Conservation (phyloP, 1,140 invertebrate species). For the Magallana angulata region DNA sequence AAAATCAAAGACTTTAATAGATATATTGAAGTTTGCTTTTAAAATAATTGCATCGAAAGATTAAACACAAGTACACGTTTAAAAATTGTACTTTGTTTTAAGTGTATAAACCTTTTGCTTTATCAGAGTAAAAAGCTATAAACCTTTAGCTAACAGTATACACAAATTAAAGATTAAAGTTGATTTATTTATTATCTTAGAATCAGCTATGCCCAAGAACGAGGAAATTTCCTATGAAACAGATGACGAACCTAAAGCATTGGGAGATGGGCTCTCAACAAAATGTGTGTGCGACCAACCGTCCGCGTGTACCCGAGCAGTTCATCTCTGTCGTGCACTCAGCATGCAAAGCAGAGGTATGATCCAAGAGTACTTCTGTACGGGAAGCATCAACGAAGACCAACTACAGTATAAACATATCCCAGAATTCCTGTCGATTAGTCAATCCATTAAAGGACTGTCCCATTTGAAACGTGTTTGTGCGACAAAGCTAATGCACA, state of each 20-base stretch:
- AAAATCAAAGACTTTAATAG: no score
- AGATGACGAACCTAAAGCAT: neutral
- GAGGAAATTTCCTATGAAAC: no score
- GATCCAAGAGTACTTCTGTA: conserved; percentile 14
- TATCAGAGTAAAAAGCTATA: no score
- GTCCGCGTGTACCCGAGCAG: neutral
- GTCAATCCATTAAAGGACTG: neutral
- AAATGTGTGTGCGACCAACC: neutral
- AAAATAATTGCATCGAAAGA: no score
- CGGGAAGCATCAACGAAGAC: conserved; percentile 10
- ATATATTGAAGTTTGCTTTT: no score
- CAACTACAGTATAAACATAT: neutral
- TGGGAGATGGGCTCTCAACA: neutral
- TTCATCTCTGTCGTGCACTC: neutral
- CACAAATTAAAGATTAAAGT: no score
- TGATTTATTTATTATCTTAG: no score
- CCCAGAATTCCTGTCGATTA: neutral
- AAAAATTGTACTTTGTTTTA: no score
- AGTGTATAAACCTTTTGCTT: no score
- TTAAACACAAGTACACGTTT: no score
- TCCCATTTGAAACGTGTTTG: neutral
- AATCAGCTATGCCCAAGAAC: no score
- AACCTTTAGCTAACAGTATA: no score
- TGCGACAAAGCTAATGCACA: neutral
- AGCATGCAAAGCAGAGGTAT: neutral